Evolutionary conservation across 2,888 invertebrate species (phyloP).

Genomic region (Periphyllus acericola): DNA sequence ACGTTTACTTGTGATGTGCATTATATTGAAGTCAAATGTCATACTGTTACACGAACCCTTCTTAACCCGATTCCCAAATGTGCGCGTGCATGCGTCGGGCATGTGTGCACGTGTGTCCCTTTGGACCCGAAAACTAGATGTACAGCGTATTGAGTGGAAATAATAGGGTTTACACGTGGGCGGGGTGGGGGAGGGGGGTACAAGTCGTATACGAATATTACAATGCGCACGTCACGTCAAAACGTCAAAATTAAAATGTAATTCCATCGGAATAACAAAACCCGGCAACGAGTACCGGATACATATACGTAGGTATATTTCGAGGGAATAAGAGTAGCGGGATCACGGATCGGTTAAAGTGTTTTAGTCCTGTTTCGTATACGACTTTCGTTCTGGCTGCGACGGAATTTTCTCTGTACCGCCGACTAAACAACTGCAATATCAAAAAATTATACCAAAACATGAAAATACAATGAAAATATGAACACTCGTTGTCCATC

Average conservation of each 20-base stretch:
- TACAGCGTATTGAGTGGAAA: neutral
- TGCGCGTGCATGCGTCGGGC: neutral
- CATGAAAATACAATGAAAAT: too few species aligned
- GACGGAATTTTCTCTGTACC: too few species aligned
- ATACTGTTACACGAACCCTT: neutral
- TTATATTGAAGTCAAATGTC: neutral
- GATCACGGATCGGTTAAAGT: too few species aligned
- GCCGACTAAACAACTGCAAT: too few species aligned
- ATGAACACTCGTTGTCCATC: too few species aligned
- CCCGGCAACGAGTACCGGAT: neutral
- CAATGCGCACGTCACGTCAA: neutral
- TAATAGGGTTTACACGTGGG: neutral
- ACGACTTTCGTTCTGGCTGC: too few species aligned
- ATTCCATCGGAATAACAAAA: neutral
- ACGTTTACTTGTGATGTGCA: neutral
- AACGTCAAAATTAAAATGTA: neutral
- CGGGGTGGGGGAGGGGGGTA: neutral
- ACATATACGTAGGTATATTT: too few species aligned
- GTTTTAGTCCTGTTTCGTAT: too few species aligned
- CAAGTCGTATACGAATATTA: neutral
- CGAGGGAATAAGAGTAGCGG: too few species aligned
- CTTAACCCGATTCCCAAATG: neutral
- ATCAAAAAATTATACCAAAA: too few species aligned
- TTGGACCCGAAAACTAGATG: neutral
- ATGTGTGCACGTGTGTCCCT: neutral